Percentiles rank a stretch among this genome's conserved stretches.
Conservation (phyloP, 2,888 invertebrate genomes). For the Galeruca laticollis region DNA sequence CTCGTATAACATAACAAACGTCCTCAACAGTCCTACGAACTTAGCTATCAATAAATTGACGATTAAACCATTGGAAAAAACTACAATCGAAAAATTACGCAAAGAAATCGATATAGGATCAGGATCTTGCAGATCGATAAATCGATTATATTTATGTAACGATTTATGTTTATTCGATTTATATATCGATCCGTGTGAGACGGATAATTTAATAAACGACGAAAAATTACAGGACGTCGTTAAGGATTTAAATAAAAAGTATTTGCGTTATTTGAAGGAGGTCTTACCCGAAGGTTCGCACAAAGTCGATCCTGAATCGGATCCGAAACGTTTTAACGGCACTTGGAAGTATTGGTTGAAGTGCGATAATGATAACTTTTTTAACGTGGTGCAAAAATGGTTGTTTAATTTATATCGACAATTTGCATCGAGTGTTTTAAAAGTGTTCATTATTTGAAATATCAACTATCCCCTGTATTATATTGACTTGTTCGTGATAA, state of each 20-base stretch:
- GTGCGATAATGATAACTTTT: conserved; percentile 5
- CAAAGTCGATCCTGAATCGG: conserved; percentile 51
- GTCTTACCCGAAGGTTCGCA: conserved; percentile 51
- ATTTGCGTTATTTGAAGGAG: conserved; percentile 45
- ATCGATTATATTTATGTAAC: conserved; percentile 39
- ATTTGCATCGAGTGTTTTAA: neutral
- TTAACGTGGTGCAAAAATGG: neutral
- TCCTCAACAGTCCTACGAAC: conserved; percentile 56
- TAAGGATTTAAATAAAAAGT: conserved; percentile 40
- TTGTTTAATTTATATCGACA: neutral
- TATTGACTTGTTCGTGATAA: no score
- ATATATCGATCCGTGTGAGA: conserved; percentile 61
- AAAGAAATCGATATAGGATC: conserved; percentile 43
- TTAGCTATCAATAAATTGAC: conserved; percentile 52
- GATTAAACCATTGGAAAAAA: conserved; percentile 32
- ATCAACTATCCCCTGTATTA: no score
- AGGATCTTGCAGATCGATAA: conserved; percentile 33
- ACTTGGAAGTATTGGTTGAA: conserved; percentile 60
- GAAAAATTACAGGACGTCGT: conserved; percentile 45
- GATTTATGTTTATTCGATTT: conserved; percentile 60
- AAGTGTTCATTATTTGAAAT: no score
- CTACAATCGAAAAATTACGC: conserved; percentile 27
- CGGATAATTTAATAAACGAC: conserved; percentile 54
- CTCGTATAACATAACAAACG: conserved; percentile 50
- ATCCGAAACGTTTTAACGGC: conserved; percentile 56